These are phyloP conservation scores for Busseola fusca DNA, from an alignment of 2,888 invertebrate genomes.

Conservation along the genomic window DNA sequence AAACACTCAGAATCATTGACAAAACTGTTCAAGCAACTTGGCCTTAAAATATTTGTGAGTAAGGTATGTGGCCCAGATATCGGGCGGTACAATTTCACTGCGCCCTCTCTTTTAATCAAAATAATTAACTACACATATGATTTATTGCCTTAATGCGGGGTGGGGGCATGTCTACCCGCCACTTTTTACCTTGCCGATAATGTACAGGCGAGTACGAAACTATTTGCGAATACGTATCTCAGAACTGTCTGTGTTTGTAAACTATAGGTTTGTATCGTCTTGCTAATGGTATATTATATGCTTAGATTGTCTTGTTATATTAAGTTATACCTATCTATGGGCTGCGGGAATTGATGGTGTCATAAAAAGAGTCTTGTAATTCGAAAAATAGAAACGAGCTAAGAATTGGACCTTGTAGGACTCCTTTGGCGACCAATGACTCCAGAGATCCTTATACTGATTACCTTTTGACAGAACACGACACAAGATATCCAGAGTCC, in stretches of 20 bases:
- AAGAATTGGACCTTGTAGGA: neutral
- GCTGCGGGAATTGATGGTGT: too few species aligned
- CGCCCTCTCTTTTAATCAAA: slow-evolving; percentile 80
- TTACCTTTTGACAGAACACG: neutral
- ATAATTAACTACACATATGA: slow-evolving; percentile 83
- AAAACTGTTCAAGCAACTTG: slow-evolving; percentile 31
- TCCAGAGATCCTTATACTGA: accelerated
- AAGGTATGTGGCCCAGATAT: slow-evolving; percentile 71
- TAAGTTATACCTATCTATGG: neutral
- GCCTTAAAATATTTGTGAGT: slow-evolving; percentile 59
- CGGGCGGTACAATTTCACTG: slow-evolving; percentile 67
- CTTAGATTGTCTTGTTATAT: too few species aligned
- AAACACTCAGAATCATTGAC: slow-evolving; percentile 7
- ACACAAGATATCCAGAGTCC: neutral
- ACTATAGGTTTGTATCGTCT: neutral
- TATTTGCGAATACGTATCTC: slow-evolving; percentile 20
- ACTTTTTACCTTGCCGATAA: slow-evolving; percentile 64
- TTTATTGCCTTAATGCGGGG: slow-evolving; percentile 75
- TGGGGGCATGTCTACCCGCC: slow-evolving; percentile 65
- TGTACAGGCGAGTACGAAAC: slow-evolving; percentile 45
- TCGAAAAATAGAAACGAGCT: neutral
- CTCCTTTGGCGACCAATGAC: neutral
- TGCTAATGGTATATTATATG: neutral
- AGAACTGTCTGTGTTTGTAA: neutral
- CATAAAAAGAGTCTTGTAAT: too few species aligned